phyloP scores from a whole-genome alignment of 2,888 invertebrate genomes.

The Eurois occulta region DNA sequence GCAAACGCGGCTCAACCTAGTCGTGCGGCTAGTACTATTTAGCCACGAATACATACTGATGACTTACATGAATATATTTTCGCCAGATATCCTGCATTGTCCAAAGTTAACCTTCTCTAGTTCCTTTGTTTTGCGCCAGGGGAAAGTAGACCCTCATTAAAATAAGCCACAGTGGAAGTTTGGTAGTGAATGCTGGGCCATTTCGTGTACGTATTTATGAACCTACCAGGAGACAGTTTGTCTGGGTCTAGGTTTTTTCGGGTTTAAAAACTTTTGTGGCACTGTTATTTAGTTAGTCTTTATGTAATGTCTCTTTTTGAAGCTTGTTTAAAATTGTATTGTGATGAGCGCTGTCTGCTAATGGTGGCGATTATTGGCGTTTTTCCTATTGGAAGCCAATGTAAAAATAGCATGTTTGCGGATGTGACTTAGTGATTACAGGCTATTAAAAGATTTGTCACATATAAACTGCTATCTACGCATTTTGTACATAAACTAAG shows the following conservation, averaged over 20 bases:
- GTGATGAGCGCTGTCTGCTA: neutral
- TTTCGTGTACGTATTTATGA: constrained; percentile 24
- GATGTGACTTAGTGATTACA: neutral
- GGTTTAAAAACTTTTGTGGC: constrained; percentile 3
- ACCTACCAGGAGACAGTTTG: constrained; percentile 21
- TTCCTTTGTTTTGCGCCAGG: neutral
- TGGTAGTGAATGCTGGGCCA: constrained; percentile 22
- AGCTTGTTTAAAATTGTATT: neutral
- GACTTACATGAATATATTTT: no score
- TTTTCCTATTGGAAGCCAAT: neutral
- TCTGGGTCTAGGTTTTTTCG: neutral
- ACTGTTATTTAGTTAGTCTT: constrained; percentile 8
- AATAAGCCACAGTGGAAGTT: constrained; percentile 53
- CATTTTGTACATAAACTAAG: neutral
- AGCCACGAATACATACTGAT: neutral
- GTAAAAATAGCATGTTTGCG: neutral
- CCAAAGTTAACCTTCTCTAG: neutral
- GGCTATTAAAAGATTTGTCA: neutral
- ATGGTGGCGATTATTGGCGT: neutral
- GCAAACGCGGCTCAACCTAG: no score
- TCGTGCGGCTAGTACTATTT: neutral
- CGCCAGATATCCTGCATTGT: neutral
- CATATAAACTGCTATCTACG: neutral
- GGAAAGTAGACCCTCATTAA: constrained; percentile 52
- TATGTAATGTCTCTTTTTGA: constrained; percentile 1